Evolutionary conservation across 2,888 invertebrate species (phyloP).

Genomic region (Agonopterix alstromeriana): DNA sequence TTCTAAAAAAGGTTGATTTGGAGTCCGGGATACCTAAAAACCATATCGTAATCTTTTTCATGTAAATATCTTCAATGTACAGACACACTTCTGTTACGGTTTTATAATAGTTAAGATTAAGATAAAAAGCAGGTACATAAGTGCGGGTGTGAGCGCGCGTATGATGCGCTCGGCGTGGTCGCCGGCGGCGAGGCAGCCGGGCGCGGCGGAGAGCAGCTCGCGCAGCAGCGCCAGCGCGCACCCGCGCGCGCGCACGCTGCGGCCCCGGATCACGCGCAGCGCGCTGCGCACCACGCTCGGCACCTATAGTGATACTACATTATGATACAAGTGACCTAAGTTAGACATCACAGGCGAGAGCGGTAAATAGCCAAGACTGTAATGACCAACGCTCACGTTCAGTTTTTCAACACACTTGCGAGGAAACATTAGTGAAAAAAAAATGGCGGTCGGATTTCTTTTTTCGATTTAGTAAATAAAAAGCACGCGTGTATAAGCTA

Average conservation of each 20-base stretch:
- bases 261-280: slow-evolving; percentile 91
- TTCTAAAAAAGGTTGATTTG: no score
- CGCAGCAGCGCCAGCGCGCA: slow-evolving; percentile 94
- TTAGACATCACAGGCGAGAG: neutral
- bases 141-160: slow-evolving; percentile 91
- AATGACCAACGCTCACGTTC: neutral
- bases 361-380: neutral
- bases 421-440: neutral
- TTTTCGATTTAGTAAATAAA: no score
- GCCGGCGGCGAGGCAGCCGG: slow-evolving; percentile 91
- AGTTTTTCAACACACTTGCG: neutral
- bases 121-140: no score
- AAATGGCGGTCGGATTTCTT: no score
- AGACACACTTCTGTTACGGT: no score
- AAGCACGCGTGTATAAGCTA: no score
- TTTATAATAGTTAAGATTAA: no score
- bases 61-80: no score
- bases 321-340: neutral
- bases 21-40: no score
- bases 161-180: slow-evolving; percentile 90
- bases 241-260: slow-evolving; percentile 80
- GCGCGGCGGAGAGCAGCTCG: slow-evolving; percentile 92
- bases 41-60: no score
- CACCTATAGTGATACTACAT: slow-evolving; percentile 31
- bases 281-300: slow-evolving; percentile 89